phyloP scores from a whole-genome alignment of 2,888 invertebrate species.

The Heliconius ethilla region DNA sequence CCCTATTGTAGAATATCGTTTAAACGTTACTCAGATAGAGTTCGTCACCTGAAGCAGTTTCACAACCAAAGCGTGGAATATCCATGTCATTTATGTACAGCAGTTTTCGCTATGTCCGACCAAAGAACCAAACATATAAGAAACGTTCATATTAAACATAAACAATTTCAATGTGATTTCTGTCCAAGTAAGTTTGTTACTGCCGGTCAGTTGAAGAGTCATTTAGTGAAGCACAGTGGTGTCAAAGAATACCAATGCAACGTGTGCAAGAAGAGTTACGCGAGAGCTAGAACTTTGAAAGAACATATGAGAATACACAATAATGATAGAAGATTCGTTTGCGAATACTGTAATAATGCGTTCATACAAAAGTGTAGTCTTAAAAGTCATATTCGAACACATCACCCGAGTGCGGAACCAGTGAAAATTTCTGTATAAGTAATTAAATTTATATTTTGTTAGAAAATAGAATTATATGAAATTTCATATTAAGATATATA shows the following conservation, averaged over 20 bases:
- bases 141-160: conserved; percentile 65
- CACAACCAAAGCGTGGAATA: conserved; percentile 67
- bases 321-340: conserved; percentile 72
- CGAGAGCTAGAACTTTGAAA: conserved; percentile 61
- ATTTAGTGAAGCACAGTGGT: conserved; percentile 65
- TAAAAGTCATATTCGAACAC: conserved; percentile 67
- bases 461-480: background rate
- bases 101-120: conserved; percentile 66
- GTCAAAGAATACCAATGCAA: conserved; percentile 68
- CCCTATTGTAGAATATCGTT: conserved; percentile 67
- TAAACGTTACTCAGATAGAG: conserved; percentile 62
- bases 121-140: conserved; percentile 68
- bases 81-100: conserved; percentile 65
- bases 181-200: conserved; percentile 66
- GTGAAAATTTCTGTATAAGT: conserved; percentile 31
- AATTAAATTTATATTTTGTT: background rate
- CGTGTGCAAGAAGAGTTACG: conserved; percentile 72
- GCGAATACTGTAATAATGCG: conserved; percentile 66
- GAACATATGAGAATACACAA: conserved; percentile 73
- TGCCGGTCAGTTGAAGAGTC: conserved; percentile 59
- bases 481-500: background rate
- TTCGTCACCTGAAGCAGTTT: conserved; percentile 57
- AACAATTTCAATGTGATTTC: conserved; percentile 59
- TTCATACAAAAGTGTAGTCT: conserved; percentile 75
- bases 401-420: conserved; percentile 62